phyloP scores from a whole-genome alignment of 2,888 invertebrate species.

The Calameuta idolon region DNA sequence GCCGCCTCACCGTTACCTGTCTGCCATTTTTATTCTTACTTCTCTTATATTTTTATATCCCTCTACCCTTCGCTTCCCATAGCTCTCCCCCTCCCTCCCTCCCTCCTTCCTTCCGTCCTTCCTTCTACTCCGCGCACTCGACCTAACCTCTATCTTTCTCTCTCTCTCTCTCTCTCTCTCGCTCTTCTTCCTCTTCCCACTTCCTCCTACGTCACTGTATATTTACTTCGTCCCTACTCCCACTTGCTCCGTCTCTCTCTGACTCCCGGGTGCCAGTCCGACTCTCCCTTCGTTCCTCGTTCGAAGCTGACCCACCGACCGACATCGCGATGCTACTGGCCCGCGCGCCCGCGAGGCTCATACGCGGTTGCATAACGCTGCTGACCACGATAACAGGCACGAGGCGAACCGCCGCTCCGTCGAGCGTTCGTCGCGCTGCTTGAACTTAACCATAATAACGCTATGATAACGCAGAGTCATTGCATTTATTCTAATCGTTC shows the following conservation, averaged over 20 bases:
- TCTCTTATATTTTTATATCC: constrained; percentile 6
- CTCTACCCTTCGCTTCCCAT: background rate
- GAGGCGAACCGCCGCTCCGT: background rate
- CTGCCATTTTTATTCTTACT: background rate
- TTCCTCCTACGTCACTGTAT: background rate
- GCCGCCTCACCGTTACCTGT: background rate
- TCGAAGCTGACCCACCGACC: constrained; percentile 41
- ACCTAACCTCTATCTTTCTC: constrained; percentile 2
- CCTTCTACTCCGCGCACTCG: constrained; percentile 11
- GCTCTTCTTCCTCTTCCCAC: background rate
- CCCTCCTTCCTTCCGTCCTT: constrained; percentile 18
- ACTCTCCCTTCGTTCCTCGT: constrained; percentile 1
- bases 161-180: background rate
- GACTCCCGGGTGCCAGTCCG: background rate
- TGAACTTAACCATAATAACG: background rate
- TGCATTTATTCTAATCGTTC: background rate
- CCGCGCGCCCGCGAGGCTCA: background rate
- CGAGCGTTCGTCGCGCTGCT: background rate
- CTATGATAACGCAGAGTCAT: background rate
- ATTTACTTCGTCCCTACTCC: background rate
- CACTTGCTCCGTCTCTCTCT: background rate
- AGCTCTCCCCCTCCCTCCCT: background rate
- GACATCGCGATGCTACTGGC: constrained; percentile 31
- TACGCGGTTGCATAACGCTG: constrained; percentile 38
- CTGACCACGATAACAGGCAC: constrained; percentile 27